These are phyloP conservation scores for Dasypogon diadema DNA, from an alignment of 2,888 invertebrate species.

Conservation along the genomic window DNA sequence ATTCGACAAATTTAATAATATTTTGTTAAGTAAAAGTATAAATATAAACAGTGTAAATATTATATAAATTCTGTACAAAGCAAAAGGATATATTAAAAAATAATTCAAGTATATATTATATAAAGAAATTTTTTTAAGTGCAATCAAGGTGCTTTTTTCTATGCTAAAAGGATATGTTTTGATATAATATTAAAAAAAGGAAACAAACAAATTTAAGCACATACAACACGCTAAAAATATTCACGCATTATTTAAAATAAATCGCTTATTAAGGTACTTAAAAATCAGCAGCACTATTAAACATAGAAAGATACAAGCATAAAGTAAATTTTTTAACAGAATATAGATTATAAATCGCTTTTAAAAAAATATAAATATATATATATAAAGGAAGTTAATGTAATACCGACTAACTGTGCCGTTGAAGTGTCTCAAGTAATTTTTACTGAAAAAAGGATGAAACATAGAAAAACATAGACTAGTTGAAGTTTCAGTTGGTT, in stretches of 20 bases:
- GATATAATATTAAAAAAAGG: constrained; percentile 43
- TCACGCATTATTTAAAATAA: constrained; percentile 48
- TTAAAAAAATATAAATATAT: constrained; percentile 16
- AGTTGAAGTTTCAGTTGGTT: constrained; percentile 21
- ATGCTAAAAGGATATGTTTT: constrained; percentile 50
- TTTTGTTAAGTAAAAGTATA: constrained; percentile 35
- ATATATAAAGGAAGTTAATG: constrained; percentile 17
- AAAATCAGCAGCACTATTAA: constrained; percentile 44
- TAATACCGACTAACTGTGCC: constrained; percentile 42
- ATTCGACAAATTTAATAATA: constrained; percentile 44
- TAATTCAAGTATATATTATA: constrained; percentile 31
- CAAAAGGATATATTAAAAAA: constrained; percentile 35
- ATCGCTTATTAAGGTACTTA: constrained; percentile 42
- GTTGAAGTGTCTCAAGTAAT: constrained; percentile 36
- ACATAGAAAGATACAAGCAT: constrained; percentile 19
- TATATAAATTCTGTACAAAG: constrained; percentile 35
- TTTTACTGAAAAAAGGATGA: constrained; percentile 25
- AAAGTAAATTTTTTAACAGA: constrained; percentile 21
- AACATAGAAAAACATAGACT: constrained; percentile 42
- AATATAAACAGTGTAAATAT: constrained; percentile 39
- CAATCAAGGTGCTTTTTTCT: constrained; percentile 55
- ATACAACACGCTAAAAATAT: constrained; percentile 52
- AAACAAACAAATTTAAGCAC: constrained; percentile 45
- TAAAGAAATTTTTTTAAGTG: constrained; percentile 51
- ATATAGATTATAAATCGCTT: constrained; percentile 33